Evolutionary conservation across 2,797 vertebrate genomes (phyloP), one percentile per base, ranked within the genome.

Genomic region (Amphiprion clarkii): DNA sequence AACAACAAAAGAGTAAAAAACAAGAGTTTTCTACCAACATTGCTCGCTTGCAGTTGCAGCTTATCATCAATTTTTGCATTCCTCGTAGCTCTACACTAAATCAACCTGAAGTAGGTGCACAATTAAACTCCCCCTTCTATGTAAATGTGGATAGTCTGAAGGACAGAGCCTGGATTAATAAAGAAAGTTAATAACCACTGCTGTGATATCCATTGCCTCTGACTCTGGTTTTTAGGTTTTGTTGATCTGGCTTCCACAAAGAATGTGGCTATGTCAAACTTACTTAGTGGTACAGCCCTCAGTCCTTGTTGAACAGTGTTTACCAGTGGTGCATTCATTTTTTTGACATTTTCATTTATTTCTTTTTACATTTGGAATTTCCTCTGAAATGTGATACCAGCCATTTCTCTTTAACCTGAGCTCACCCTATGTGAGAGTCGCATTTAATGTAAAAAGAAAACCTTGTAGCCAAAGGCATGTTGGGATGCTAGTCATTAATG

Each of bases 401-500:
- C 7, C 44, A 25, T 59, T 13, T 64, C 36, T 42, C 13, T 27
- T 60, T 68, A 21, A 73, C 54, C 57, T 71, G 39, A 67, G 19
- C 54, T 69, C 65, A 25, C 11, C 51, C 19, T 58, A 9, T 57
- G 39, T 71, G 39, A 58, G 60, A 57, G 23, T 44, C 53, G 31
- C 52, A 59, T 71, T 77, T 60, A 71, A 42, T 33, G 64, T 55
- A 46, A 14, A n/a, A 72, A 72, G 16, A 33, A 49, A 62, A 40
- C 17, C 5, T 46, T 16, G 31, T 49, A 63, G 77, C 83, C 65
- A n/a, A 39, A 74, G 78, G 78, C 75, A 56, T 48, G 39, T 76
- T 44, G 52, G 14, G 42, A 57, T 61, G 21, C 44, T 27, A 36
- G 21, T 71, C 67, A 57, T 78, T 72, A 23, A 46, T 74, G 62